Conservation (phyloP, 1,140 invertebrate species). For the Berghia stephanieae region DNA sequence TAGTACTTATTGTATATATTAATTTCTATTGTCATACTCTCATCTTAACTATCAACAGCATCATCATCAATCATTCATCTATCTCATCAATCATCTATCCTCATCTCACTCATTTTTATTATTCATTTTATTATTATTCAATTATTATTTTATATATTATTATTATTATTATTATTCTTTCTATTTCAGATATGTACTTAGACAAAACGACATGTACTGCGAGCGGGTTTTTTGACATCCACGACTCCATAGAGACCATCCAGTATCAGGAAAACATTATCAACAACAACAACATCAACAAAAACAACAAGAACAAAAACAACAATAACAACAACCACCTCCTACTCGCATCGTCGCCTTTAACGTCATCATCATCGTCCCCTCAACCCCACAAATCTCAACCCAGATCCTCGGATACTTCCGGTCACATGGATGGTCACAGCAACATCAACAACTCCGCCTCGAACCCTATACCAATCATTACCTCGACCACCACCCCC, state of each 20-base stretch:
- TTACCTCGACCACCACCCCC: too few species aligned
- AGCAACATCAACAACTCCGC: not conserved
- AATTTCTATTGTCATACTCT: too few species aligned
- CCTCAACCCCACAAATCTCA: slow-evolving; percentile 14
- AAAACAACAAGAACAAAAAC: too few species aligned
- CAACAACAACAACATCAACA: too few species aligned
- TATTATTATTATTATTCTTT: not conserved
- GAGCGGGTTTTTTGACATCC: slow-evolving; percentile 58
- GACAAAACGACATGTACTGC: slow-evolving; percentile 56
- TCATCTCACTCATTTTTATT: too few species aligned
- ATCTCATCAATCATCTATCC: too few species aligned
- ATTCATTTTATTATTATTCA: too few species aligned
- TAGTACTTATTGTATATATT: too few species aligned
- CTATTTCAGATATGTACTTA: slow-evolving; percentile 54
- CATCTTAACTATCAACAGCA: too few species aligned
- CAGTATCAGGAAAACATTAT: slow-evolving; percentile 24
- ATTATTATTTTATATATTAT: too few species aligned
- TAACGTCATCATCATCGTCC: slow-evolving; percentile 37
- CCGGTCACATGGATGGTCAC: slow-evolving; percentile 37
- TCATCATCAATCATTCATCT: too few species aligned
- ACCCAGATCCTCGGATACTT: too few species aligned
- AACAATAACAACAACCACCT: not conserved
- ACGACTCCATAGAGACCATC: slow-evolving; percentile 49
- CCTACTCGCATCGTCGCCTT: not conserved
- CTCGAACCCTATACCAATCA: not conserved